A percentile compares a stretch with the other conserved stretches of the same genome.
Evolutionary conservation across 2,113 vertebrate genomes (phyloP).

Genomic region (Orycteropus afer): DNA sequence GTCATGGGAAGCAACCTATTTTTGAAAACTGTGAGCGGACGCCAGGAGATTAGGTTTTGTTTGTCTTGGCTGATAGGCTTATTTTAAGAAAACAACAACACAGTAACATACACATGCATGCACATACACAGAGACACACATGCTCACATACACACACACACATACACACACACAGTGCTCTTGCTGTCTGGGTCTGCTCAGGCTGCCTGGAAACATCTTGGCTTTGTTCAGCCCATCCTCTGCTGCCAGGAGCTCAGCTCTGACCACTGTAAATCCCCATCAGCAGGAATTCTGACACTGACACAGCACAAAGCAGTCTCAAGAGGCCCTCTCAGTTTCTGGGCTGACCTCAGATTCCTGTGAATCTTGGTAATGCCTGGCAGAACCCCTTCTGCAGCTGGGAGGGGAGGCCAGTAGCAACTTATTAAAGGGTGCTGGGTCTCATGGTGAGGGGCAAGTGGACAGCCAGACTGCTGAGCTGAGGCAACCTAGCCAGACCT

Average conservation of each 20-base stretch:
- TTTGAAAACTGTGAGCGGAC: slow-evolving; percentile 75
- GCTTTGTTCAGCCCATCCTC: slow-evolving; percentile 70
- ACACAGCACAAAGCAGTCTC: slow-evolving; percentile 76
- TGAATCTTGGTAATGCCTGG: slow-evolving; percentile 19
- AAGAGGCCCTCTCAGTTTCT: slow-evolving; percentile 71
- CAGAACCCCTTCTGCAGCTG: not conserved
- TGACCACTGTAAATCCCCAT: slow-evolving; percentile 73
- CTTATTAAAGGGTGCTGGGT: not conserved
- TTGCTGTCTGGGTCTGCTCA: slow-evolving; percentile 41
- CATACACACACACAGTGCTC: not conserved
- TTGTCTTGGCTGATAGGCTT: slow-evolving; percentile 73
- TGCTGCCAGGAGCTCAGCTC: slow-evolving; percentile 75
- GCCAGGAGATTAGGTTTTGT: slow-evolving; percentile 74
- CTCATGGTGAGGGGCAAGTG: not conserved
- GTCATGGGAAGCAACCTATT: slow-evolving; percentile 78
- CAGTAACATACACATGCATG: no score
- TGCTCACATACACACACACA: not conserved
- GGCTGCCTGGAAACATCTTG: slow-evolving; percentile 76
- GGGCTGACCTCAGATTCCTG: slow-evolving; percentile 73
- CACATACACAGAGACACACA: not conserved
- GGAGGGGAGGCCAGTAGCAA: not conserved
- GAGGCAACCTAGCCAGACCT: not conserved
- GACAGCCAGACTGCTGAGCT: not conserved
- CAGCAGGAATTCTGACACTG: slow-evolving; percentile 78
- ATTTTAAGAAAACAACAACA: slow-evolving; percentile 36